A percentile compares a stretch with the other conserved stretches of the same genome.
Conservation (phyloP, 2,113 vertebrate species). For the Anser brachyrhynchus region DNA sequence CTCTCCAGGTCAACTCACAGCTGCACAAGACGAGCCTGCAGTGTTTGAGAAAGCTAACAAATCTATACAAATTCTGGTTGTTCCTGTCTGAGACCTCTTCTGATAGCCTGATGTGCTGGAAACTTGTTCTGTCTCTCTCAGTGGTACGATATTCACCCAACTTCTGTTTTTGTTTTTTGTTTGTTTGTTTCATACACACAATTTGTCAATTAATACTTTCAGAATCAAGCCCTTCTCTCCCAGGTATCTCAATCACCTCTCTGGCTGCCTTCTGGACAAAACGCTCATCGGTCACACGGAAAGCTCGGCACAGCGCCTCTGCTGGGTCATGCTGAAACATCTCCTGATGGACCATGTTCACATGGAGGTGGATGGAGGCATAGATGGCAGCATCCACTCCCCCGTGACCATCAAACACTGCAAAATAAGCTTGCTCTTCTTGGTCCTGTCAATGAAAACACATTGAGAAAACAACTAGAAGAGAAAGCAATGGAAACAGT, state of each 20-base stretch:
- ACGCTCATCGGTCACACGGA: constrained; percentile 90
- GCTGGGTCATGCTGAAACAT: constrained; percentile 87
- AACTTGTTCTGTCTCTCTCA: not conserved
- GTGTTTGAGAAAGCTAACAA: not conserved
- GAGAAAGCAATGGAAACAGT: not conserved
- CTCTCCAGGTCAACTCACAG: not conserved
- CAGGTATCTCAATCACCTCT: constrained; percentile 81
- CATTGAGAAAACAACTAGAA: not conserved
- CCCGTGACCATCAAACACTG: constrained; percentile 95
- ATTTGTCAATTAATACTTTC: rapidly evolving
- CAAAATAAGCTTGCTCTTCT: constrained; percentile 97
- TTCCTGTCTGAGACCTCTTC: not conserved
- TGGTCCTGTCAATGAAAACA: constrained; percentile 84
- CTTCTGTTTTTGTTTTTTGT: not conserved
- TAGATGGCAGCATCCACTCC: constrained; percentile 97
- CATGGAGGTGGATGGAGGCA: constrained; percentile 94
- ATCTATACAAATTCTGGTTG: not conserved
- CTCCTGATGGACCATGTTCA: constrained; percentile 93
- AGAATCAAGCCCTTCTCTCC: not conserved
- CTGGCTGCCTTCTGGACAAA: constrained; percentile 94
- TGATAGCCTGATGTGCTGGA: not conserved
- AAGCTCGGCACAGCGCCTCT: constrained; percentile 90
- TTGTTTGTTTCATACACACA: not conserved
- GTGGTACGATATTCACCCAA: not conserved
- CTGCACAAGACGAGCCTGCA: not conserved